phyloP scores from a whole-genome alignment of 2,797 vertebrate genomes.

The Balearica regulorum region DNA sequence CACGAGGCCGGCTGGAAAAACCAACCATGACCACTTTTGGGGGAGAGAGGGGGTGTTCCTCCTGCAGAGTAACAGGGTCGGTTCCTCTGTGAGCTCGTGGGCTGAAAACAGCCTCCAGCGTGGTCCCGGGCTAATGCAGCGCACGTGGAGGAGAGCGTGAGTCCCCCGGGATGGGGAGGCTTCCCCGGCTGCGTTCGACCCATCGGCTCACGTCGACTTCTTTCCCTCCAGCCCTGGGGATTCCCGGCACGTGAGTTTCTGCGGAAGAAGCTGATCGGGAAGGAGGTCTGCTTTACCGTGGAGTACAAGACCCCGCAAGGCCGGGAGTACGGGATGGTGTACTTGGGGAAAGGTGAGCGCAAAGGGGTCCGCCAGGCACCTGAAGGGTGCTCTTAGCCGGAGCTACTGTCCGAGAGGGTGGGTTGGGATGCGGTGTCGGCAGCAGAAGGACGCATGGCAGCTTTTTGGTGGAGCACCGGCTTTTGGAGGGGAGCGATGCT shows the following conservation, averaged over 20 bases:
- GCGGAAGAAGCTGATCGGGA: constrained; percentile 96
- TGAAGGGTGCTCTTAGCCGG: rapidly evolving
- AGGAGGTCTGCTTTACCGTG: constrained; percentile 97
- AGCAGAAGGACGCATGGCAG: rapidly evolving
- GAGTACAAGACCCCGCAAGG: constrained; percentile 90
- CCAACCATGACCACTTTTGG: rapidly evolving
- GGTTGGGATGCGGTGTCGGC: rapidly evolving
- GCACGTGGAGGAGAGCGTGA: rapidly evolving
- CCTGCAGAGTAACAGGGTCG: rapidly evolving
- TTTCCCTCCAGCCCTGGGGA: constrained; percentile 85
- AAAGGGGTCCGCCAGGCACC: neutral
- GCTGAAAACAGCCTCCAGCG: neutral
- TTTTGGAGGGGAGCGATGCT: neutral
- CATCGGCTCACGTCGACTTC: neutral
- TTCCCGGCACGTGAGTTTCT: constrained; percentile 96
- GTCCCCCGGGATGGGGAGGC: neutral
- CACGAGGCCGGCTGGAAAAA: neutral
- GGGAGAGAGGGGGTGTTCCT: neutral
- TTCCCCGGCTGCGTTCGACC: too few species aligned
- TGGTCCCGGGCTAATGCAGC: rapidly evolving
- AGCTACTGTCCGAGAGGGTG: neutral
- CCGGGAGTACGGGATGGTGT: constrained; percentile 94
- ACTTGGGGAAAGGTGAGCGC: constrained; percentile 87
- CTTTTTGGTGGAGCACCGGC: neutral
- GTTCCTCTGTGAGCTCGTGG: neutral